Base-by-base conservation (phyloP, 2,888 invertebrate species). In the Tanytarsus gracilentus region DNA sequence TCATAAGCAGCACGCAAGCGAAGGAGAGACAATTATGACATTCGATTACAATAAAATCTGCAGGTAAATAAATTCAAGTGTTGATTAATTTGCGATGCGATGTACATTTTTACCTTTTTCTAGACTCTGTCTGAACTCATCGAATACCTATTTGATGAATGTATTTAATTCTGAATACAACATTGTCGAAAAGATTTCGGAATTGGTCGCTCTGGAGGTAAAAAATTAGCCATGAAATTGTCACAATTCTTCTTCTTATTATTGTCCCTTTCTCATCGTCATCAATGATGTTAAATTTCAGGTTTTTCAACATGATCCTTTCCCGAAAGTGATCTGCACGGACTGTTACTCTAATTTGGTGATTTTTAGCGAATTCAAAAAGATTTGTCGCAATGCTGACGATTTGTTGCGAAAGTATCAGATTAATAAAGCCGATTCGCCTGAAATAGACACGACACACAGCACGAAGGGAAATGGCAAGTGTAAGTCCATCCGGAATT, bases 1-100 rank as follows among this genome's bases (percentile, higher is more conserved):
- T 7, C 16, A 5, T 16, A 21, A 48, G 8, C 48, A 48, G 23
- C 48, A 48, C 8, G 23, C 14, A n/a, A 48, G 18, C 16, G 18
- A 6, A 51, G 27, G 30, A 14, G 5, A 21, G 5, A 18, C 29
- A n/a, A 27, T 6, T 21, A 60, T 60, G 60, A 50, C 60, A 25
- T 60, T 60, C 27, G 60, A 60, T 9, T 60, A 60, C 11, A 60
- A 60, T 48, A 60, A 60, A 25, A 60, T 60, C n/a, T 60, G 60
- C 50, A 60, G 60, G 50, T 36, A 50, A 33, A 14, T n/a, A 14
- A 23, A 23, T 30, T 3, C 11, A 52, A 30, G 23, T 49, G 16
- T 30, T 18, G 29, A 14, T 30, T 25, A 23, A n/a, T 25, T 39
- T 25, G 27, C 7, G 4, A 21, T 50, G 14, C 27, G 9, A 25